phyloP scores from a whole-genome alignment of 2,113 vertebrate species.

The Hemiprocne comata region DNA sequence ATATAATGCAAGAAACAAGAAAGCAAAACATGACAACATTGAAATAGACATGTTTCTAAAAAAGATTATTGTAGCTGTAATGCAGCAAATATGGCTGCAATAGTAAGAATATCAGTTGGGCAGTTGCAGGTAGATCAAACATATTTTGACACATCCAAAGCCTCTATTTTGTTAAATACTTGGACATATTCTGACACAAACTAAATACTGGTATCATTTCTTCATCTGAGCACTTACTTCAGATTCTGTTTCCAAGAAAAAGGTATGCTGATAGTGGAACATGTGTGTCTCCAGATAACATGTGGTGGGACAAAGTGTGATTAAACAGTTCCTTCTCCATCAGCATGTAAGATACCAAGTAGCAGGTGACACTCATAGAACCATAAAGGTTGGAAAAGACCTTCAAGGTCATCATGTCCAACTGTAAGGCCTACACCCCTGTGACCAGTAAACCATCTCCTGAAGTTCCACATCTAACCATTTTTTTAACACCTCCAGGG shows the following conservation, averaged over 20 bases:
- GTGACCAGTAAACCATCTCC: too few relatives aligned
- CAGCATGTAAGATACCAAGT: background rate
- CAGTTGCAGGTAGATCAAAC: background rate
- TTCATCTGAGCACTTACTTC: background rate
- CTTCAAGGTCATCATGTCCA: too few relatives aligned
- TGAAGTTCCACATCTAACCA: too few relatives aligned
- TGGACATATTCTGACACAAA: background rate
- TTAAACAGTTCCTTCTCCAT: background rate
- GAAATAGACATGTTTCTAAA: background rate
- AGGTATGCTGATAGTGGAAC: background rate
- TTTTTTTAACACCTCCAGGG: too few relatives aligned
- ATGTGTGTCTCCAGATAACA: accelerated
- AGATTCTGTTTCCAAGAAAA: background rate
- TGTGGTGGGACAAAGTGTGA: background rate
- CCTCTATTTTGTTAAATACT: background rate
- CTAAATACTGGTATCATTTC: background rate
- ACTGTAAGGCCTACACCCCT: too few relatives aligned
- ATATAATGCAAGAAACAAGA: background rate
- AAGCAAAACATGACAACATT: background rate
- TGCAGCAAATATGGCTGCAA: background rate
- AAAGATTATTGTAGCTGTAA: background rate
- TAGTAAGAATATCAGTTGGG: background rate
- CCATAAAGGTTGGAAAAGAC: too few relatives aligned
- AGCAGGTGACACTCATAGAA: background rate
- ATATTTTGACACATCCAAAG: background rate